Evolutionary conservation across 2,888 invertebrate genomes (phyloP).

Genomic region (Meteorus colon): DNA sequence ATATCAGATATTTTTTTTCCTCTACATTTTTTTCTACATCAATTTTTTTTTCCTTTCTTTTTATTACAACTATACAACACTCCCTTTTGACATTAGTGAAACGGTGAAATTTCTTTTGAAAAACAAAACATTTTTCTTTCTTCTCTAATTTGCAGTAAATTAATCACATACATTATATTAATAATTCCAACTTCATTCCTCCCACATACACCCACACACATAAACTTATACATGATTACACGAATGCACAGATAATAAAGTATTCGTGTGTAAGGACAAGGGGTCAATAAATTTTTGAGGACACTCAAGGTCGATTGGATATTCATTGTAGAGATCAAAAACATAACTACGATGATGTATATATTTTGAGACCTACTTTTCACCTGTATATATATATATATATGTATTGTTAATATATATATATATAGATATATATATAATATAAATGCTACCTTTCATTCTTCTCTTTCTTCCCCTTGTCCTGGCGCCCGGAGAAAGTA

Average conservation of each 20-base stretch:
- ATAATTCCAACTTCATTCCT: no score
- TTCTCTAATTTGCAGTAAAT: not conserved
- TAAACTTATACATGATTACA: not conserved
- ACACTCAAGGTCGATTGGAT: constrained; percentile 34
- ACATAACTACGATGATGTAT: constrained; percentile 42
- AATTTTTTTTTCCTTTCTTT: not conserved
- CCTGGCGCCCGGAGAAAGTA: constrained; percentile 53
- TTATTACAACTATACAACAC: not conserved
- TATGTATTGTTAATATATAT: not conserved
- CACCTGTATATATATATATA: constrained; percentile 40
- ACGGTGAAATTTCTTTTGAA: not conserved
- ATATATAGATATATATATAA: constrained; percentile 16
- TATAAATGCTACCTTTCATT: constrained; percentile 1
- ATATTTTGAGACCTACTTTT: constrained; percentile 71
- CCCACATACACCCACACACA: no score
- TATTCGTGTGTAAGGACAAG: not conserved
- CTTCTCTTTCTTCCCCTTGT: not conserved
- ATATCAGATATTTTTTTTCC: constrained; percentile 20
- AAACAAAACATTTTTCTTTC: not conserved
- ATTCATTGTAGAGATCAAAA: constrained; percentile 8
- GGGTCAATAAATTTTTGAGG: constrained; percentile 36
- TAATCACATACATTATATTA: no score
- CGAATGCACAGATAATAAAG: not conserved
- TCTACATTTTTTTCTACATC: not conserved
- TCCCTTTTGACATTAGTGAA: not conserved